A percentile compares a stretch with the other conserved stretches of the same genome.
Evolutionary conservation across 2,797 vertebrate species (phyloP).

Genomic region (Myoxocephalus aenaeus): DNA sequence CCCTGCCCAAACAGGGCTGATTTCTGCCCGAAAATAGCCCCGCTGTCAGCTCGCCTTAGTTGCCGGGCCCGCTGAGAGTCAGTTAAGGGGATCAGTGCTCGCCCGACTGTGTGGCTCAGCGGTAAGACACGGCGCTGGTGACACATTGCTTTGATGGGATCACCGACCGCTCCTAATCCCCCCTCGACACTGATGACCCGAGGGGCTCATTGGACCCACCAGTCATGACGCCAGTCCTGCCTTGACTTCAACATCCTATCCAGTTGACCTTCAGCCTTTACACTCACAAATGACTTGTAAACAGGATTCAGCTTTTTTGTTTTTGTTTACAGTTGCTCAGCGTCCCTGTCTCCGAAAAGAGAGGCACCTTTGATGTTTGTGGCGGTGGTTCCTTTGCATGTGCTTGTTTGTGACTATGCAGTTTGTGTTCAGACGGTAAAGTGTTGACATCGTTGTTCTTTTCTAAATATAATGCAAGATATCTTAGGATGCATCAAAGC

Average conservation of each 20-base stretch:
- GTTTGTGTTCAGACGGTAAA: not conserved
- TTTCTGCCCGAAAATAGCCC: constrained; percentile 82
- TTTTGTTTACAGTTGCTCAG: constrained; percentile 18
- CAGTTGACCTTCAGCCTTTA: constrained; percentile 39
- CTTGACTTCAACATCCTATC: constrained; percentile 30
- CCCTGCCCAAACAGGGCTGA: constrained; percentile 75
- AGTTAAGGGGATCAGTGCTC: constrained; percentile 85
- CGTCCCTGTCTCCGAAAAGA: not conserved
- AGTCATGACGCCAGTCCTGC: constrained; percentile 50
- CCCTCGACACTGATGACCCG: constrained; percentile 71
- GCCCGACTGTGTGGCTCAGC: constrained; percentile 78
- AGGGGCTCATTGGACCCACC: constrained; percentile 55
- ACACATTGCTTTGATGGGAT: constrained; percentile 73
- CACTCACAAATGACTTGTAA: constrained; percentile 12
- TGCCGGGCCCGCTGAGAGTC: constrained; percentile 73
- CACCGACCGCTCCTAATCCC: constrained; percentile 71
- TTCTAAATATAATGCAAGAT: constrained; percentile 9
- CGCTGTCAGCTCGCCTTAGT: constrained; percentile 71
- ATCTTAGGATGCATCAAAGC: constrained; percentile 11
- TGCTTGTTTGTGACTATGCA: not conserved
- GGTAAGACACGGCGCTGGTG: constrained; percentile 71
- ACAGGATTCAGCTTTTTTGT: not conserved
- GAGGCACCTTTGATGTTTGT: not conserved
- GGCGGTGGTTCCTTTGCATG: not conserved
- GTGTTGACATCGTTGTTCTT: constrained; percentile 3